These are phyloP conservation scores for Natator depressus DNA, from an alignment of 2,113 vertebrate species.

Conservation along the genomic window DNA sequence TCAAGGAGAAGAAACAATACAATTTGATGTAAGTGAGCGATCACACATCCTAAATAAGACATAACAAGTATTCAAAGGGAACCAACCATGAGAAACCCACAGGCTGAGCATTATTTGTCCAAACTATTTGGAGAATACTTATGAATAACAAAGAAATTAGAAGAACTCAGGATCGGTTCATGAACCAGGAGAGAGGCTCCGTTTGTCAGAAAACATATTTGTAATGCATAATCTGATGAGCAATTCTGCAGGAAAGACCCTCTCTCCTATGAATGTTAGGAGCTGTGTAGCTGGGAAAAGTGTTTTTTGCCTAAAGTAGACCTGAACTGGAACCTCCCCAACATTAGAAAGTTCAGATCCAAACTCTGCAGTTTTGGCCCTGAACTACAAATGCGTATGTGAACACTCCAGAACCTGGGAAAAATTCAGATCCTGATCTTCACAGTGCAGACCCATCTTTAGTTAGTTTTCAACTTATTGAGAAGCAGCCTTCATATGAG, in stretches of 20 bases:
- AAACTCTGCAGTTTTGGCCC: neutral
- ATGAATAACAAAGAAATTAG: neutral
- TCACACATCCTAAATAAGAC: neutral
- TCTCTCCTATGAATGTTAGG: neutral
- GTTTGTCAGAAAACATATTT: neutral
- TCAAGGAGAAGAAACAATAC: neutral
- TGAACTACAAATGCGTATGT: neutral
- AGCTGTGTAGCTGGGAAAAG: neutral
- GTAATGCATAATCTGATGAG: neutral
- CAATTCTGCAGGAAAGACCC: fast-evolving
- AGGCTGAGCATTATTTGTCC: neutral
- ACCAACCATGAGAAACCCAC: neutral
- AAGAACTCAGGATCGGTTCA: neutral
- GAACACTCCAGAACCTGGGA: neutral
- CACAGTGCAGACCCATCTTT: neutral
- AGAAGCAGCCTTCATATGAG: neutral
- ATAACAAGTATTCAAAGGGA: slow-evolving; percentile 26
- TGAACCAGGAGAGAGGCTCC: neutral
- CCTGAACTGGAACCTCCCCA: neutral
- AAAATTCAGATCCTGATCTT: neutral
- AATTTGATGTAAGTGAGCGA: slow-evolving; percentile 5
- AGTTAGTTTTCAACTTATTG: neutral
- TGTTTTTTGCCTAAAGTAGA: neutral
- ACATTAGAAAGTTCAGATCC: neutral
- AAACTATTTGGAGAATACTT: slow-evolving; percentile 10